Evolutionary conservation across 1,140 invertebrate species (phyloP).

Genomic region (Varroa destructor): DNA sequence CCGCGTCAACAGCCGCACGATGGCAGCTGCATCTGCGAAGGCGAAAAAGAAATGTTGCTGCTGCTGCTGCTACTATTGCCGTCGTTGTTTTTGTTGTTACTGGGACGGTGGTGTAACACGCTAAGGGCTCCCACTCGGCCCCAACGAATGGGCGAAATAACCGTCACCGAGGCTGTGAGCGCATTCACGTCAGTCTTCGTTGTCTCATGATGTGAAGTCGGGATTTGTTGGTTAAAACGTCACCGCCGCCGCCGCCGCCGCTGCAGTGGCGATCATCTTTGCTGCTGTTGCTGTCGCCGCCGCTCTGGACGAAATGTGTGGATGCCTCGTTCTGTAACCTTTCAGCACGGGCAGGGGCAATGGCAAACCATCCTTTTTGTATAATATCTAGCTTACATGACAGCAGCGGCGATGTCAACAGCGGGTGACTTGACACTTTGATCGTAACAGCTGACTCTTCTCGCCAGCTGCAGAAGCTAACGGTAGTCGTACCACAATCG

Average conservation of each 20-base stretch:
- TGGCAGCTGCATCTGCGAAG: no score
- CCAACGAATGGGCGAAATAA: no score
- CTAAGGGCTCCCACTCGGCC: no score
- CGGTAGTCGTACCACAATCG: no score
- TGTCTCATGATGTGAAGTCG: background rate
- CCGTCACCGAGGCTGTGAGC: background rate
- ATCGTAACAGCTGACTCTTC: no score
- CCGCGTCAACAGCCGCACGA: no score
- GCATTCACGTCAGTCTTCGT: background rate
- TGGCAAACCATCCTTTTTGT: constrained; percentile 4
- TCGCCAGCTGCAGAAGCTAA: no score
- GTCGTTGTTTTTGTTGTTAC: no score
- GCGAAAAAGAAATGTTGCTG: no score
- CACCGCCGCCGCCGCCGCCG: background rate
- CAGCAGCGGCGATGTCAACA: background rate
- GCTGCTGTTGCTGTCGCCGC: background rate
- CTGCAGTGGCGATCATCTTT: background rate
- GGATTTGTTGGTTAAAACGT: background rate
- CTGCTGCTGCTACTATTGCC: no score
- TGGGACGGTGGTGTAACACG: no score
- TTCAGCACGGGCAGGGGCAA: background rate
- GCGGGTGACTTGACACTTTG: no score
- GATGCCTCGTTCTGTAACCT: background rate
- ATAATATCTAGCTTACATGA: background rate
- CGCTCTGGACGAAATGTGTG: background rate